Evolutionary conservation across 2,797 vertebrate species (phyloP), one percentile per base, ranked within the genome.

Genomic region (Paratrypauchen microcephalus): DNA sequence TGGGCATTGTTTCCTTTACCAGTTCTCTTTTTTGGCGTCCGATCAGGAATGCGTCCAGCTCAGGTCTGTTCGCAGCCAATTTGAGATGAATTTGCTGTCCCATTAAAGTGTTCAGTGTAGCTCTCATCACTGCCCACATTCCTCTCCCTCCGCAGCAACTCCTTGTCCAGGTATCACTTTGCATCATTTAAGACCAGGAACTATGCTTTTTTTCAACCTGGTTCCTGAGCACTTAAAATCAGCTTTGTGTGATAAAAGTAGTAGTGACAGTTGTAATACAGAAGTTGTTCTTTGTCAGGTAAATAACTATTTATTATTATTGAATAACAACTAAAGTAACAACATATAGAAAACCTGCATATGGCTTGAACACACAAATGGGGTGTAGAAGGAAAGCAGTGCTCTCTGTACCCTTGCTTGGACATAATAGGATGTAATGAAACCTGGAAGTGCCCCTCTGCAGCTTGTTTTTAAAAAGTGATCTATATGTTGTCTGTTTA

Each of bases 21-120:
- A 55, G 52, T 55, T 65, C 73, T 68, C 72, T 57, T 65, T 54
- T 26, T 63, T 79, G 79, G 76, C 84, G 74, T 15, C 67, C 15
- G 36, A 81, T 69, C 75, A 81, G 74, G 11, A 0, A 70, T 9
- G 50, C 70, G 65, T 80, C 13, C 32, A 82, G 75, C 71, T 72
- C 69, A 65, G 41, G 47, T 83, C 65, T 76, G 69, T 82, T 79
- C n/a, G 9, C 47, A 21, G 80, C 75, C 82, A 85, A 79, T 90
- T 88, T 89, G 74, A 67, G 81, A 76, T 66, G 71, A 81, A 87
- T 83, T 82, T 83, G 69, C 84, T 82, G 61, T n/a, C 65, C 83
- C 77, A 78, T 90, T 88, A 78, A 86, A 84, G 78, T 73, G 82
- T 85, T 87, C 83, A 72, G 74, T 52, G 9, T 56, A 19, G 76